Evolutionary conservation across 2,113 vertebrate species (phyloP).

Genomic region (Ramphastos sulfuratus): DNA sequence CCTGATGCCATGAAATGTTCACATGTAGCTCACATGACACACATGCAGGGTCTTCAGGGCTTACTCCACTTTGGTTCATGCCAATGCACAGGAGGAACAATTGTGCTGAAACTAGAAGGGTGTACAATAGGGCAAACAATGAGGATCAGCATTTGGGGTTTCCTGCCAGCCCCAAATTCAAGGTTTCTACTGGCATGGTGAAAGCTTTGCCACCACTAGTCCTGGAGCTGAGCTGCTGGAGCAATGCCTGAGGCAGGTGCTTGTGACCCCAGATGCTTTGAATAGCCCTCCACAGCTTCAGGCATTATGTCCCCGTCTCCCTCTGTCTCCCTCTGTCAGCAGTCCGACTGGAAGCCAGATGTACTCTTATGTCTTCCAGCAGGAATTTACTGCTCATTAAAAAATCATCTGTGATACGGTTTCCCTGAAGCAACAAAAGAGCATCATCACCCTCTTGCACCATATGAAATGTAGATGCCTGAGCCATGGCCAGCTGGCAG

Average conservation of each 20-base stretch:
- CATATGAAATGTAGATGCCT: neutral
- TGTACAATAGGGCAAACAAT: neutral
- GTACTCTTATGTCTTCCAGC: conserved; percentile 18
- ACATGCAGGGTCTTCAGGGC: neutral
- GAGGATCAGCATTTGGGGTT: neutral
- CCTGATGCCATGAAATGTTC: neutral
- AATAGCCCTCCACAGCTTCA: neutral
- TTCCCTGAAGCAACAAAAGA: conserved; percentile 53
- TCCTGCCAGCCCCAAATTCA: neutral
- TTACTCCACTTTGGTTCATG: neutral
- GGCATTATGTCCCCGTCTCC: neutral
- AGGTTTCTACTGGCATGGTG: neutral
- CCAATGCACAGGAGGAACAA: neutral
- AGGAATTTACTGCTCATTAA: conserved; percentile 55
- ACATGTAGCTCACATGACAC: neutral
- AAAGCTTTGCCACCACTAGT: neutral
- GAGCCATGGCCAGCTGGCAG: conserved; percentile 40
- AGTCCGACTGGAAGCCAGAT: neutral
- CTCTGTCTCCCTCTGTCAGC: neutral
- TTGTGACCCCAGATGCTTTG: neutral
- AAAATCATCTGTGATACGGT: conserved; percentile 37
- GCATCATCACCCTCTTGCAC: conserved; percentile 19
- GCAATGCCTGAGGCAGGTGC: neutral
- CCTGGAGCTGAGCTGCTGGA: neutral
- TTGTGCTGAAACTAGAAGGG: neutral